Evolutionary conservation across 2,113 vertebrate genomes (phyloP), one percentile per base, ranked within the genome.

Genomic region (Pachyramphus minor): DNA sequence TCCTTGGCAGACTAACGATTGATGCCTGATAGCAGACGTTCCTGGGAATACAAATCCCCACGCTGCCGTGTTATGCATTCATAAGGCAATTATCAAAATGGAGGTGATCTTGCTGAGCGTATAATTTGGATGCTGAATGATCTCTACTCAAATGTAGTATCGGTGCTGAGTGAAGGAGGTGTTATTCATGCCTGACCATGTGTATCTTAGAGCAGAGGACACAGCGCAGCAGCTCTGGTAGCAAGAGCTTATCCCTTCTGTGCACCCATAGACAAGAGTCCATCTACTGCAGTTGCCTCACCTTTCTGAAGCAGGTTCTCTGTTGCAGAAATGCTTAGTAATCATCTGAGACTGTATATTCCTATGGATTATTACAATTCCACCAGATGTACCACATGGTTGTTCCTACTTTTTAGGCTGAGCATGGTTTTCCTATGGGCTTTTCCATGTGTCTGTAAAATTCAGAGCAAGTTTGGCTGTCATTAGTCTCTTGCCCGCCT

Each of bases 41-140:
- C 80, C 86, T 96, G 96, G 96, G 93, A 97, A 95, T 96, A 95
- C 92, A 97, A 96, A 84, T 96, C 96, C 96, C 92, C 60, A 58
- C 0, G 10, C 93, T 94, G 88, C 93, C 53, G 72, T 87, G 92
- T 96, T 96, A 95, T 86, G 92, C 88, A 96, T 95, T 97, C 96
- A 94, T 87, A 84, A 94, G 83, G 88, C 95, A 94, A 92, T 96
- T 97, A 94, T 39, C 89, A 91, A 95, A 95, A 96, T 95, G 90
- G 95, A 84, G 90, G 69, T 86, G 86, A 88, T 95, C 90, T 94
- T 89, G 69, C 66, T 87, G 92, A 96, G 80, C 8, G 0, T 93
- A 78, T 93, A 52, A 90, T 97, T 96, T 96, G 69, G 83, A 81
- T 90, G 73, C 85, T 92, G 93, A 94, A 94, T 90, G 92, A 96